Evolutionary conservation across 2,797 vertebrate genomes (phyloP), one percentile per base, ranked within the genome.

Genomic region (Mus spretus): DNA sequence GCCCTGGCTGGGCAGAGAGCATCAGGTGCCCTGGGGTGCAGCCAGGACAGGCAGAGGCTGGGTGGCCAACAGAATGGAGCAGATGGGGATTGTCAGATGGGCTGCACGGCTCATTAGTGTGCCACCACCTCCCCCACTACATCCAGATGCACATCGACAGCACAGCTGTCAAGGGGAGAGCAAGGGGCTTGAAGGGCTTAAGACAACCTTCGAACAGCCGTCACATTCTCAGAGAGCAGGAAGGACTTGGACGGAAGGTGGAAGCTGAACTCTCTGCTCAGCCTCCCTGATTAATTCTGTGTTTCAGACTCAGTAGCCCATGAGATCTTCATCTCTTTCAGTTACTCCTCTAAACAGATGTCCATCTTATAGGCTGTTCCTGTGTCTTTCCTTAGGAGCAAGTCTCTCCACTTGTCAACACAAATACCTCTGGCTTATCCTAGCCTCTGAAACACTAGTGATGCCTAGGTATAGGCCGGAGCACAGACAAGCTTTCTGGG

Each of bases 61-160:
- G 91, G 44, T 57, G 44, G 81, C 85, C 55, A 31, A 57, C 11
- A 59, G 97, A 89, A 97, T 65, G 95, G 91, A 98, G 97, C 97
- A 98, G 98, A 98, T 98, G 97, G 94, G 97, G 97, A 97, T 98
- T 98, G 98, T 98, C 97, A 96, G 97, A 97, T 96, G 72, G 98
- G 98, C 97, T 97, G 94, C 98, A 22, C 0, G 61, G 81, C 83
- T 98, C 98, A 98, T 98, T 98, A 98, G 97, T 97, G 97, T 98
- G 98, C 98, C 97, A 34, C 92, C 84, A 85, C 82, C 31, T 82
- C 44, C 90, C 1, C 1, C 40, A 15, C 67, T 6, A 14, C 15
- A 95, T 98, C 97, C 1, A 10, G n/a, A 5, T 15, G 61, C 86
- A 34, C 6, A 13, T n/a, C 0, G 47, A 22, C 47, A 3, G 1